Conservation (phyloP, 2,113 vertebrate genomes). For the Rhinolophus sinicus region DNA sequence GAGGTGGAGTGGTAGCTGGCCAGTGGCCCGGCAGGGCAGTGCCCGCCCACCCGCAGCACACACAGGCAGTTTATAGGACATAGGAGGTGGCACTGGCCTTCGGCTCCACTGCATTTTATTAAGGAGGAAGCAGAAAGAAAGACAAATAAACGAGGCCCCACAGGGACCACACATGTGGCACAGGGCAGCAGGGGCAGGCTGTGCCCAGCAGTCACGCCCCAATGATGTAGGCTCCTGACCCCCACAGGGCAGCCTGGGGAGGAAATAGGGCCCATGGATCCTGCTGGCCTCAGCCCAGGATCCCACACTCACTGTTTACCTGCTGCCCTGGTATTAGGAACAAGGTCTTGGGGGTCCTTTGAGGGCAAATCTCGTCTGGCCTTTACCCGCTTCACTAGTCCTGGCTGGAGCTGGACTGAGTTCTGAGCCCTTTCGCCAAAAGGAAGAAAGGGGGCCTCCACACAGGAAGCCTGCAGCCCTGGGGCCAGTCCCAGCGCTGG, state of each 20-base stretch:
- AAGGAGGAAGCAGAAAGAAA: constrained; percentile 41
- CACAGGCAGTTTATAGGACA: background rate
- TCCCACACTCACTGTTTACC: no score
- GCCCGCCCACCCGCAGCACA: background rate
- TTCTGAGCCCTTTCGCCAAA: background rate
- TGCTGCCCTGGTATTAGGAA: background rate
- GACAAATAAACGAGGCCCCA: constrained; percentile 53
- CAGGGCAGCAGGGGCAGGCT: background rate
- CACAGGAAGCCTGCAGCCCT: background rate
- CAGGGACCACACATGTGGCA: constrained; percentile 55
- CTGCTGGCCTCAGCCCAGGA: background rate
- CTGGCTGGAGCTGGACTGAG: background rate
- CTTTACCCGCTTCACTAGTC: no score
- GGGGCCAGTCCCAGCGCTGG: no score
- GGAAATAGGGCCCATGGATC: background rate
- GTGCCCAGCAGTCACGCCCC: background rate
- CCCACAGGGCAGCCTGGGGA: background rate
- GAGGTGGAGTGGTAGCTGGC: background rate
- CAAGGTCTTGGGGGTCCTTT: background rate
- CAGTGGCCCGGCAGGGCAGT: background rate
- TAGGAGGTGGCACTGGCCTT: background rate
- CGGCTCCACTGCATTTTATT: background rate
- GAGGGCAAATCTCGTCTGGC: background rate
- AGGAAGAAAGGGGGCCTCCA: background rate
- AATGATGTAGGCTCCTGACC: background rate